Evolutionary conservation across 2,888 invertebrate genomes (phyloP).

Genomic region (Eurytoma adleriae): DNA sequence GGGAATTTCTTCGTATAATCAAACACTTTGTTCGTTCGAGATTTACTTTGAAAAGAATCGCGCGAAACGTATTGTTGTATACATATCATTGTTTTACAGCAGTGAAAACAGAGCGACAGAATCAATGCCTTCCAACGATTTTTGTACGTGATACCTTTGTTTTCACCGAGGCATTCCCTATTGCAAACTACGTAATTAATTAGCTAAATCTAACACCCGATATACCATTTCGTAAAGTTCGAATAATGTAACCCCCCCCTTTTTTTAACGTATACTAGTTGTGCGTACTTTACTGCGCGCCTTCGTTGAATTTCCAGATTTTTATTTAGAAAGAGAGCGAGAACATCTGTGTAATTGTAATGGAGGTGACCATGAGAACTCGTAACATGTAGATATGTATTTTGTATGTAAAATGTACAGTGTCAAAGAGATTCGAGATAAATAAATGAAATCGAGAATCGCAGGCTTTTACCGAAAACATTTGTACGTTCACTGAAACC

Average conservation of each 20-base stretch:
- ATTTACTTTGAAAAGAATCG: too few species aligned
- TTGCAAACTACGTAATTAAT: too few species aligned
- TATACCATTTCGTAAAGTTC: constrained; percentile 5
- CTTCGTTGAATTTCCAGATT: too few species aligned
- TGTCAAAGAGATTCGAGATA: constrained; percentile 37
- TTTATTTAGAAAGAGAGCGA: constrained; percentile 7
- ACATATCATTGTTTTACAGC: constrained; percentile 49
- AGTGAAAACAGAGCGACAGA: constrained; percentile 3
- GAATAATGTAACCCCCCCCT: neutral
- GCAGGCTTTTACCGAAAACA: constrained; percentile 32
- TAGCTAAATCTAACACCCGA: too few species aligned
- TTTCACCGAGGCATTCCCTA: too few species aligned
- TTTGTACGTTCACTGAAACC: too few species aligned
- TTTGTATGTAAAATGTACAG: constrained; percentile 53
- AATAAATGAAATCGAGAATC: constrained; percentile 48
- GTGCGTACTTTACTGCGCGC: too few species aligned
- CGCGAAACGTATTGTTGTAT: neutral
- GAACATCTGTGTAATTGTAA: constrained; percentile 18
- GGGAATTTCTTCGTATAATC: constrained; percentile 30
- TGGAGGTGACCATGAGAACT: neutral
- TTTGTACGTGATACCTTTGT: neutral
- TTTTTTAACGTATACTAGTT: too few species aligned
- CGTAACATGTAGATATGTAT: constrained; percentile 50
- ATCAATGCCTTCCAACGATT: constrained; percentile 42
- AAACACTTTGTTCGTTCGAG: constrained; percentile 12